Conservation (phyloP, 2,888 invertebrate species). For the Caenorhabditis drosophilae region DNA sequence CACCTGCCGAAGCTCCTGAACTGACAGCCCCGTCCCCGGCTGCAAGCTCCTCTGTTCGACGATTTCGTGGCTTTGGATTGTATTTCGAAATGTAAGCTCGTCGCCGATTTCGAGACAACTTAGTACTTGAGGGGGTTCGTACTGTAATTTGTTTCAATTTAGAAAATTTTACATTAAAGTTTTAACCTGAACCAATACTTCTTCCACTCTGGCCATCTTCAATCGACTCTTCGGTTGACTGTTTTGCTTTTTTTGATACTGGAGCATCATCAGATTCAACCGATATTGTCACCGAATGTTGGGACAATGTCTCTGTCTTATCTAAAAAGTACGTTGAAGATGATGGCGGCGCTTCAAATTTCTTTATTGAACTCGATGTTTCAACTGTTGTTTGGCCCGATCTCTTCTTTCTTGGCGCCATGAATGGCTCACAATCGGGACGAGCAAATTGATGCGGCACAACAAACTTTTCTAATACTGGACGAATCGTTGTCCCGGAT, state of each 20-base stretch:
- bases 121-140: too few relatives aligned
- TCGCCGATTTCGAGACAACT: too few relatives aligned
- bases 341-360: too few relatives aligned
- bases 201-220: neutral
- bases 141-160: too few relatives aligned
- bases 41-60: neutral
- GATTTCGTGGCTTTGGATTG: slow-evolving; percentile 15
- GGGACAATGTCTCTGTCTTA: too few relatives aligned
- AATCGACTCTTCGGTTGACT: neutral
- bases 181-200: neutral
- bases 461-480: neutral
- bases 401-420: slow-evolving; percentile 3
- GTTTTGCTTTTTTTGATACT: neutral
- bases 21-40: neutral
- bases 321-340: too few relatives aligned
- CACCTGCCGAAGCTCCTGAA: neutral
- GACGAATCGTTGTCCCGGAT: too few relatives aligned
- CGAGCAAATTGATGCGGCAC: neutral
- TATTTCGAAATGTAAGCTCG: slow-evolving; percentile 11
- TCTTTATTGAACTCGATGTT: too few relatives aligned
- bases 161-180: too few relatives aligned
- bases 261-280: neutral
- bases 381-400: neutral
- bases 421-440: neutral
- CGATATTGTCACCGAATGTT: neutral